Evolutionary conservation across 2,113 vertebrate genomes (phyloP), one percentile per base, ranked within the genome.

Genomic region (Nyctibius bracteatus): DNA sequence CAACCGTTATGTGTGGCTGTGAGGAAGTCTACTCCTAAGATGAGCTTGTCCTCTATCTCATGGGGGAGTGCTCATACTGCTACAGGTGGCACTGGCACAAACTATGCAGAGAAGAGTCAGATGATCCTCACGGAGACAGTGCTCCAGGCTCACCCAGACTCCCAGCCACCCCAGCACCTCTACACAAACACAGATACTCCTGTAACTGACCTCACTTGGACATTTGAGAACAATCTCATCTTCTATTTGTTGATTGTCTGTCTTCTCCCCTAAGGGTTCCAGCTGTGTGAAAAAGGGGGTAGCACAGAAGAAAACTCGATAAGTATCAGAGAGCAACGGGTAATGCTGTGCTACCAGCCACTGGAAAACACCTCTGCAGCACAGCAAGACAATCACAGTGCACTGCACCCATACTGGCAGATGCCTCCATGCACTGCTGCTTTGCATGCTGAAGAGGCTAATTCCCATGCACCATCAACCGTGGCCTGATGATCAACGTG

Each of bases 231-330:
- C 21, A 67, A 97, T 79, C 23, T 68, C 8, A 4, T 9, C 17
- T 81, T 97, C 95, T 2, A 98, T 43, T 7, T 6, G 5, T 30
- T 97, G 78, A 33, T 13, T 11, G 10, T 59, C 59, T 31, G 88
- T 96, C 96, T 98, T 98, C 66, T 92, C 1, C 37, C 97, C 97
- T 31, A 98, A 8, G 5, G 98, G 98, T 86, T 98, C 97, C 94
- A 98, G 55, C 98, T 98, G 88, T 33, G 84, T 10, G 6, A 7
- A 58, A 89, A 88, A 23, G 11, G 8, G 8, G 4, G 16, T 14
- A 19, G 30, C 30, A 37, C 23, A 67, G 39, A 86, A 54, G 27
- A 75, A 61, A 87, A 79, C 8, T 17, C 47, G 52, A 39, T 51
- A 18, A 91, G 14, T 39, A 79, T 5, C 20, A n/a, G n/a, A 49